Evolutionary conservation across 2,797 vertebrate genomes (phyloP).

Genomic region (Halcyon chelicuti): DNA sequence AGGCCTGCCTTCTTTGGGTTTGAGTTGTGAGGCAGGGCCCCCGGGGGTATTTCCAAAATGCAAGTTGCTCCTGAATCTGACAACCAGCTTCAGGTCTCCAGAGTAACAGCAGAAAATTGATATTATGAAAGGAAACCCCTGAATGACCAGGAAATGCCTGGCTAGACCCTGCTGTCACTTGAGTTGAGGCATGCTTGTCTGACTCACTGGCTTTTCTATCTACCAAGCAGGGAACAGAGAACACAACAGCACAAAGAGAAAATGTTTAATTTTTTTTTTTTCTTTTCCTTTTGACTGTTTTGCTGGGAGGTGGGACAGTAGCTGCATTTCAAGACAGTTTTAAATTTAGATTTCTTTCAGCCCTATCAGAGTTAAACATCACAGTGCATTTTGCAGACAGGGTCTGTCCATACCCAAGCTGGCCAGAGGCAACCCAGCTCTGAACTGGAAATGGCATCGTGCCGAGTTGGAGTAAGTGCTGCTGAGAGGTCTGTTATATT

Average conservation of each 20-base stretch:
- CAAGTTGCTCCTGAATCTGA: neutral
- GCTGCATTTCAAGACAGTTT: neutral
- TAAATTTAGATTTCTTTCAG: neutral
- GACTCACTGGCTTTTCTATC: neutral
- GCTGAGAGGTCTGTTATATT: constrained; percentile 17
- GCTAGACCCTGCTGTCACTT: constrained; percentile 38
- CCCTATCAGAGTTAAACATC: neutral
- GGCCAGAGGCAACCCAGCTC: neutral
- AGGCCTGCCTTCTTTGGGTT: neutral
- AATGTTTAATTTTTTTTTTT: neutral
- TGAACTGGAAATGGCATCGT: neutral
- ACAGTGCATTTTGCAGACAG: neutral
- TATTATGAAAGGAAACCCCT: constrained; percentile 32
- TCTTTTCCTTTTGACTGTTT: neutral
- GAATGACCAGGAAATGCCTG: constrained; percentile 58
- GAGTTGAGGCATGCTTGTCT: constrained; percentile 9
- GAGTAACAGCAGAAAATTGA: neutral
- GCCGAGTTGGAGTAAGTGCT: neutral
- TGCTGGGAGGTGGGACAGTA: neutral
- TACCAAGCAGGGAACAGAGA: neutral
- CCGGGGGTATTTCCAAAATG: neutral
- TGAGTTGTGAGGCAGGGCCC: neutral
- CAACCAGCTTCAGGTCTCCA: constrained; percentile 8
- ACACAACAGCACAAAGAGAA: neutral
- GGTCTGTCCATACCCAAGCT: neutral